phyloP scores from a whole-genome alignment of 1,140 invertebrate species.

The Saccostrea cuccullata region DNA sequence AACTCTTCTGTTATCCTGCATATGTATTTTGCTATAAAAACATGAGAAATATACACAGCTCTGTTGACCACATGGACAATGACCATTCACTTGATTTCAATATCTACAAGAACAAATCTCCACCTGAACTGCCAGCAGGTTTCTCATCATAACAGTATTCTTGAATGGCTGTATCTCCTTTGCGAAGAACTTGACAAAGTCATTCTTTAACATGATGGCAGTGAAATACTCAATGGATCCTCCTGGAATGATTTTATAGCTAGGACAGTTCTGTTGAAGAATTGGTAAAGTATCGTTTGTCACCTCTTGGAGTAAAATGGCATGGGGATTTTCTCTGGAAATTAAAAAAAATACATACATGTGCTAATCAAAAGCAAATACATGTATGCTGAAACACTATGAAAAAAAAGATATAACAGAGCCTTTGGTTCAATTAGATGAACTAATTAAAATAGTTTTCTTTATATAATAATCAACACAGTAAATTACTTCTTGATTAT shows the following conservation, averaged over 20 bases:
- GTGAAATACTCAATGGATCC: slow-evolving; percentile 79
- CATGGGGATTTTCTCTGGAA: slow-evolving; percentile 81
- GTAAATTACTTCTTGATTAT: slow-evolving; percentile 79
- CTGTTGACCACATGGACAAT: no score
- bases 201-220: slow-evolving; percentile 79
- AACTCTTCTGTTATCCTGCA: no score
- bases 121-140: slow-evolving; percentile 79
- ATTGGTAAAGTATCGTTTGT: slow-evolving; percentile 77
- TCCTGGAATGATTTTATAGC: slow-evolving; percentile 75
- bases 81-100: no score
- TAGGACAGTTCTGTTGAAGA: slow-evolving; percentile 62
- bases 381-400: background rate
- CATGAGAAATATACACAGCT: no score
- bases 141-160: slow-evolving; percentile 80
- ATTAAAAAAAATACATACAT: background rate
- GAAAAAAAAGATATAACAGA: no score
- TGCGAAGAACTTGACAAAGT: slow-evolving; percentile 77
- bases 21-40: no score
- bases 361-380: background rate
- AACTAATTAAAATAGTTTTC: no score
- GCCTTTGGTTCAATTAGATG: no score
- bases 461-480: no score
- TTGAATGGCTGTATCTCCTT: slow-evolving; percentile 79
- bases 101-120: no score
- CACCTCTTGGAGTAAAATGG: slow-evolving; percentile 85